Base-by-base conservation (phyloP, 2,113 vertebrate species). In the Muntiacus muntjak region DNA sequence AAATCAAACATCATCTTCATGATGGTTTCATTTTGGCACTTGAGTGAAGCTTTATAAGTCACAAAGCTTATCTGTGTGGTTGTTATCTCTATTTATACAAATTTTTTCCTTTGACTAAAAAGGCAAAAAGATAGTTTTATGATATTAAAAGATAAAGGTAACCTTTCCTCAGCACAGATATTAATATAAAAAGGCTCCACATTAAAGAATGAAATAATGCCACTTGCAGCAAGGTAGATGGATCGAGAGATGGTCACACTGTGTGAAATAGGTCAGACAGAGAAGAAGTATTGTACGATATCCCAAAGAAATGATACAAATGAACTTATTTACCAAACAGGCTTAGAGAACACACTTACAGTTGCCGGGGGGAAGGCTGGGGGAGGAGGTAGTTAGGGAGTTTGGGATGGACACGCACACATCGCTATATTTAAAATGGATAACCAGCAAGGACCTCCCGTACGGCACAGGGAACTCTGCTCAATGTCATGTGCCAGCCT, bases 101-200 rank as follows among this genome's bases (percentile, higher is more conserved):
- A 85, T 78, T 55, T 64, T 16, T 94, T 79, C 82, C 60, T 74
- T 67, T 86, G 82, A 55, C 33, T 94, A 95, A 30, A 96, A 97
- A 93, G 47, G 36, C 16, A 71, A 11, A 55, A 57, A 52, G 19
- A 40, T 1, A 12, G 23, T 40, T 74, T 74, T 74, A 40, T 21
- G 6, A 23, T 40, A 40, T 25, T 25, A 23, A 40, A 25, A 74
- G 5, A 74, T 74, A 74, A 74, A 40, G 19, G 67, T 40, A 74
- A 74, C n/a, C 78, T 79, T 96, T 87, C 79, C 74, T 87, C 21
- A 78, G 84, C 43, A 96, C 92, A 94, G 60, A 88, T 57, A 89
- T 76, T 76, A 85, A 85, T 85, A 92, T 71, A 85, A 95, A 94
- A 47, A 91, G 3, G 26, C 26, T 89, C 91, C 52, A 40, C 19